A percentile compares a stretch with the other conserved stretches of the same genome.
phyloP scores from a whole-genome alignment of 2,113 vertebrate genomes.

The Phocoena sinus region DNA sequence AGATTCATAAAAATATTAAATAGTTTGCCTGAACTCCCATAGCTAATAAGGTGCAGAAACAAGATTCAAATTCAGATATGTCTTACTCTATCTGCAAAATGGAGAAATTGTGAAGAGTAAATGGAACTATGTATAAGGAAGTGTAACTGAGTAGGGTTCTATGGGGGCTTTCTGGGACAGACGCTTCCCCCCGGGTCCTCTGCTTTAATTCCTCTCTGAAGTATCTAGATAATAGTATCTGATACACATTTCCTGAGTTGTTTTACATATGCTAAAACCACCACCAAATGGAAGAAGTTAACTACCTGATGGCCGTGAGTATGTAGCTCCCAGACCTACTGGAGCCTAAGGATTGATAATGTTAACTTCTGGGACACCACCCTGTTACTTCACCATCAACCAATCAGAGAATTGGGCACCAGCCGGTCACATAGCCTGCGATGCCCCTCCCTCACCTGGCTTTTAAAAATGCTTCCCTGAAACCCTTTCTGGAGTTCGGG shows the following conservation, averaged over 20 bases:
- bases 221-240: background rate
- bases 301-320: background rate
- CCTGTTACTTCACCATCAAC: background rate
- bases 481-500: background rate
- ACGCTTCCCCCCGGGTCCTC: accelerated
- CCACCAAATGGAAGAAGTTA: background rate
- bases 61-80: background rate
- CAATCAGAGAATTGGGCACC: background rate
- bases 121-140: background rate
- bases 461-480: background rate
- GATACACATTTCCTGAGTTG: background rate
- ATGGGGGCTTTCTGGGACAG: background rate
- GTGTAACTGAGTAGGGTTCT: background rate
- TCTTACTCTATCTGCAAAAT: background rate
- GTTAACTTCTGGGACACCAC: background rate
- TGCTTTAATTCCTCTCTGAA: background rate
- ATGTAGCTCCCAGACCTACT: background rate
- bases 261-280: background rate
- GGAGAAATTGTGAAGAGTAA: background rate
- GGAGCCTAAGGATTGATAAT: background rate
- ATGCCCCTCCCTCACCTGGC: background rate
- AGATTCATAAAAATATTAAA: background rate
- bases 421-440: background rate
- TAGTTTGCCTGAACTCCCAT: background rate
- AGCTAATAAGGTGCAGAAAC: background rate